phyloP scores from a whole-genome alignment of 2,113 vertebrate genomes.

The Notechis scutatus region DNA sequence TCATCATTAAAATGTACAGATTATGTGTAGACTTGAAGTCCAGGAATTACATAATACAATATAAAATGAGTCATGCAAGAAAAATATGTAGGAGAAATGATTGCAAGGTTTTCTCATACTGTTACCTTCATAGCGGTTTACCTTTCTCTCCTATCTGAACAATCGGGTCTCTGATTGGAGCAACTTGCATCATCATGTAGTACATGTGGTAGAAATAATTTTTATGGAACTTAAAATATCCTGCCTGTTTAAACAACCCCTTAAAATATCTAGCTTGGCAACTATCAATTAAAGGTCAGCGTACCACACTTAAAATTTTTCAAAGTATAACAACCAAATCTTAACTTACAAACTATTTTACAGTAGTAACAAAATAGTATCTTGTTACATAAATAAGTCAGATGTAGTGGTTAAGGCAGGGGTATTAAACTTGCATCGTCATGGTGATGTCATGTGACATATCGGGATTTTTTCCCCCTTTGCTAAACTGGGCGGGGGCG shows the following conservation, averaged over 20 bases:
- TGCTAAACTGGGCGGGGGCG: too few species aligned
- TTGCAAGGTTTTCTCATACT: background rate
- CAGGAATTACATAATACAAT: background rate
- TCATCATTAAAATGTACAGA: slow-evolving; percentile 27
- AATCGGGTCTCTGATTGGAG: background rate
- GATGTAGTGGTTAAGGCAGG: background rate
- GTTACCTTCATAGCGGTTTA: background rate
- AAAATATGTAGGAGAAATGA: background rate
- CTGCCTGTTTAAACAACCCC: background rate
- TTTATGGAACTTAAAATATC: background rate
- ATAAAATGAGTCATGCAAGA: background rate
- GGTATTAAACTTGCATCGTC: too few species aligned
- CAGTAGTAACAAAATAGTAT: background rate
- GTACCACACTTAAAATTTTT: background rate
- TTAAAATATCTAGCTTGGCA: background rate
- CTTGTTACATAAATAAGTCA: background rate
- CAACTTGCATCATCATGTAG: background rate
- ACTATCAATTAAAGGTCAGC: background rate
- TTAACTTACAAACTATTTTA: background rate
- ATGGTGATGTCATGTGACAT: too few species aligned
- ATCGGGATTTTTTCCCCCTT: too few species aligned
- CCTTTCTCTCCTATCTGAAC: background rate
- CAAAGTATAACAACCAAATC: background rate
- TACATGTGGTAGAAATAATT: background rate
- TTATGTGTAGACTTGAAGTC: background rate